Conservation (phyloP, 2,888 invertebrate species). For the Plemyria rubiginata region DNA sequence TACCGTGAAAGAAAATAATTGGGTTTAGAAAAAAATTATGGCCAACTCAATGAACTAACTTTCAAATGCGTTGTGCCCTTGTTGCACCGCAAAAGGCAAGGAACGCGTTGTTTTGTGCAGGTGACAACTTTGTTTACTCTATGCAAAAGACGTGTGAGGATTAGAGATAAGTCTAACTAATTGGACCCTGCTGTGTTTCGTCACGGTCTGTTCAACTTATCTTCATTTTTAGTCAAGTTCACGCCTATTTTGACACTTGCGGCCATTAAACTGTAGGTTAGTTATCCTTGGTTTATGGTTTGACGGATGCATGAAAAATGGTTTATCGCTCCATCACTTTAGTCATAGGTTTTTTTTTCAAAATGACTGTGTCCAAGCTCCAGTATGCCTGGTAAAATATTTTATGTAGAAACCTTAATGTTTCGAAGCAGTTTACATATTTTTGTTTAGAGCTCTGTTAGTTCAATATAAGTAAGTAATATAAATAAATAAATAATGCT, state of each 20-base stretch:
- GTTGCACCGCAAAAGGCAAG: neutral
- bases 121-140: constrained; percentile 1
- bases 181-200: constrained; percentile 60
- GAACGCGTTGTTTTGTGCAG: constrained; percentile 3
- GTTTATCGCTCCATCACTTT: too few relatives aligned
- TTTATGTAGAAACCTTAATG: too few relatives aligned
- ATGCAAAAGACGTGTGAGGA: constrained; percentile 40
- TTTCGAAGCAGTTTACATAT: too few relatives aligned
- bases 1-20: constrained; percentile 36
- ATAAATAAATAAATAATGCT: too few relatives aligned
- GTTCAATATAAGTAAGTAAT: too few relatives aligned
- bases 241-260: constrained; percentile 7
- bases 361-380: too few relatives aligned
- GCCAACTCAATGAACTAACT: constrained; percentile 62
- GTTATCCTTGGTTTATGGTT: neutral
- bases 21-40: constrained; percentile 60
- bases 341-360: too few relatives aligned
- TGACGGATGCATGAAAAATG: neutral
- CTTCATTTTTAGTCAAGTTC: constrained; percentile 44
- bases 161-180: constrained; percentile 74
- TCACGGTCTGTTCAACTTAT: constrained; percentile 31
- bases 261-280: neutral
- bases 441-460: too few relatives aligned
- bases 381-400: too few relatives aligned
- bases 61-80: neutral